Evolutionary conservation across 2,888 invertebrate species (phyloP), one percentile per base, ranked within the genome.

Genomic region (Calliopum simillimum): DNA sequence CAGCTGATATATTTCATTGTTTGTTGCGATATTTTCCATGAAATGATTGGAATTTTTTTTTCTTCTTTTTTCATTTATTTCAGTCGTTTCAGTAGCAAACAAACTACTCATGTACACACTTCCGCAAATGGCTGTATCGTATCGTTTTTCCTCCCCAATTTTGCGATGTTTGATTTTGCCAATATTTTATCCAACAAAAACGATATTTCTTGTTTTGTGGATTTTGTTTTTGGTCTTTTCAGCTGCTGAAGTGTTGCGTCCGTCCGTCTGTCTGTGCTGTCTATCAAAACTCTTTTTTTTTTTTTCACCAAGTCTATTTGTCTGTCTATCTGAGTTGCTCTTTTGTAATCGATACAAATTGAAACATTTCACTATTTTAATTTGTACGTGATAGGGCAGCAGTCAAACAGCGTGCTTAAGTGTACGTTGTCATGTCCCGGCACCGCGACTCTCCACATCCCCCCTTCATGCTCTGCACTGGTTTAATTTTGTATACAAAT

Each of bases 371-470:
- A 80, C 80, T 78, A 82, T 82, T 79, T 80, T 80, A 81, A 80
- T 82, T 80, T 78, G 79, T 80, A 82, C 82, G 83, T 82, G 82
- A 82, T 82, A 81, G 82, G 81, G 82, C 83, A 81, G 78, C 75
- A 75, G 78, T 43, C 41, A 21, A 43, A 14, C n/a, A 62, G 25
- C 6, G 8, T 33, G 33, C 33, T 33, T 33, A 33, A 33, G 33
- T 8, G 33, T 33, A 33, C 33, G 8, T 6, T 8, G 33, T 33
- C 33, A 33, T 33, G 33, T 3, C 4, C 33, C 33, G 33, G 8
- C 8, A 8, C 19, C 46, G n/a, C 61, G 13, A 41, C n/a, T 43
- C 16, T 16, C 19, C 23, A 19, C 14, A 47, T 1, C 43, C 25
- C 23, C 55, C 23, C 53, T 46, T 61, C 46, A 8, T 61, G 4